These are phyloP conservation scores for Pseudomugil tenellus DNA, from an alignment of 2,797 vertebrate genomes.

Conservation along the genomic window DNA sequence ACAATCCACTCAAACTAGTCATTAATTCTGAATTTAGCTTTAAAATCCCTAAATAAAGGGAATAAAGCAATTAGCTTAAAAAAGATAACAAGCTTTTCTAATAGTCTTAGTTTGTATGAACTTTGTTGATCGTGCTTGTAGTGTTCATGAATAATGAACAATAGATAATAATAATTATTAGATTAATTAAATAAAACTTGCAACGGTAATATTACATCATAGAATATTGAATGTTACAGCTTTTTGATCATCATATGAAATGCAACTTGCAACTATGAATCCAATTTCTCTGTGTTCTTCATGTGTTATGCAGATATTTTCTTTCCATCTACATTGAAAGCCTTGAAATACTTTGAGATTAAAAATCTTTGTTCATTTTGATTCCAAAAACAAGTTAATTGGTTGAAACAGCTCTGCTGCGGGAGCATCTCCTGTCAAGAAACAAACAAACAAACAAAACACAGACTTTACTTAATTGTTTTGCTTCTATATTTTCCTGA, in stretches of 20 bases:
- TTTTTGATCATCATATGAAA: conserved; percentile 8
- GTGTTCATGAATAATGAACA: no score
- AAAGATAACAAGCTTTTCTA: conserved; percentile 2
- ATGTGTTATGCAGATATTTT: background rate
- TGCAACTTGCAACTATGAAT: conserved; percentile 9
- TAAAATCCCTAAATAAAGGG: conserved; percentile 1
- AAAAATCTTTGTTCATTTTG: background rate
- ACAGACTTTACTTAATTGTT: background rate
- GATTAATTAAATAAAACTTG: no score
- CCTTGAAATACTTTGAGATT: conserved; percentile 9
- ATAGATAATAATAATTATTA: no score
- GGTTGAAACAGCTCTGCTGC: conserved; percentile 11
- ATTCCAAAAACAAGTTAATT: conserved; percentile 1
- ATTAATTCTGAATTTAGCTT: conserved; percentile 12
- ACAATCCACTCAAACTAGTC: background rate
- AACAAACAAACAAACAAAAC: background rate
- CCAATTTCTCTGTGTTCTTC: background rate
- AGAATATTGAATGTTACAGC: conserved; percentile 4
- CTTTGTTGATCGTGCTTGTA: background rate
- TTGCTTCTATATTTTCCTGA: background rate
- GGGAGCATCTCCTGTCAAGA: background rate
- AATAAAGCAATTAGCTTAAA: conserved; percentile 28
- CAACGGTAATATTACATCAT: no score
- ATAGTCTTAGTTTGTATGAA: background rate
- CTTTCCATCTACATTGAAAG: background rate